Evolutionary conservation across 2,113 vertebrate species (phyloP).

Genomic region (Excalfactoria chinensis): DNA sequence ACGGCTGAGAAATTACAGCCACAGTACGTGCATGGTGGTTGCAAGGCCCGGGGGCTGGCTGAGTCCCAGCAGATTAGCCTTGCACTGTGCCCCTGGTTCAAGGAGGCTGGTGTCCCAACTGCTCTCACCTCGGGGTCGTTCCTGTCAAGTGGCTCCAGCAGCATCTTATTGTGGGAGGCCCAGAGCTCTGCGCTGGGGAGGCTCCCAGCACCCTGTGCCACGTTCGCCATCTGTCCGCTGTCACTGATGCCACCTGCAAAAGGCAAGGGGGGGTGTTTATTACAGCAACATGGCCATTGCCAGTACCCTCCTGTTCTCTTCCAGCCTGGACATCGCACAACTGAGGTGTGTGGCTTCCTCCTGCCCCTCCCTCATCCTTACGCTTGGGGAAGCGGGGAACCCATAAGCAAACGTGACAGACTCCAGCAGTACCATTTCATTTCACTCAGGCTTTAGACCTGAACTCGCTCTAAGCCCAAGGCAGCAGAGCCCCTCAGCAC

Average conservation of each 20-base stretch:
- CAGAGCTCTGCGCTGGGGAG: conserved; percentile 75
- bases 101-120: neutral
- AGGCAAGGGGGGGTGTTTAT: neutral
- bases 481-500: neutral
- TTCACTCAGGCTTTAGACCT: neutral
- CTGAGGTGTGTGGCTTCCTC: neutral
- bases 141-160: conserved; percentile 85
- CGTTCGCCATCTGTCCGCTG: conserved; percentile 59
- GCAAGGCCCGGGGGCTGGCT: neutral
- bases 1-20: neutral
- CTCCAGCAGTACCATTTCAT: neutral
- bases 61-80: neutral
- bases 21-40: neutral
- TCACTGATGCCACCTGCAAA: neutral
- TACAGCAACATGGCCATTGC: neutral
- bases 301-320: too few species aligned
- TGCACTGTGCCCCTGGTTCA: neutral
- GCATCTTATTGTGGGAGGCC: conserved; percentile 89
- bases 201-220: conserved; percentile 38
- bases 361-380: too few species aligned
- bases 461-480: neutral
- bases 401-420: fast-evolving
- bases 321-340: fast-evolving
- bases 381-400: fast-evolving
- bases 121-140: conserved; percentile 88